These are phyloP conservation scores for Muschampia plurimacula DNA, from an alignment of 2,888 invertebrate species.

Conservation along the genomic window DNA sequence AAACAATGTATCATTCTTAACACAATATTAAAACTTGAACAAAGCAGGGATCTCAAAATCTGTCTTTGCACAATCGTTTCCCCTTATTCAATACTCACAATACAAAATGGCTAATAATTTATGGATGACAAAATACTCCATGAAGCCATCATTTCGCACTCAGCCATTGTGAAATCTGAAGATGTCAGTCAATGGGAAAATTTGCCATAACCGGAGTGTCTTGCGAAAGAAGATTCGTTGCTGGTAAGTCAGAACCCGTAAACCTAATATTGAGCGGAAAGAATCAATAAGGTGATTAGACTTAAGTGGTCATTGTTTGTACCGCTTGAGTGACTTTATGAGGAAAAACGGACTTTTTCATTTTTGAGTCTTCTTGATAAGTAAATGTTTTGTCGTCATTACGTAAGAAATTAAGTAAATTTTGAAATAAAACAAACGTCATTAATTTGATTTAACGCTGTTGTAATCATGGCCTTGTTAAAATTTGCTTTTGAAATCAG, in stretches of 20 bases:
- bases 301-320: constrained; percentile 4
- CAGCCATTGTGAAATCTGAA: constrained; percentile 27
- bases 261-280: constrained; percentile 27
- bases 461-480: too few relatives aligned
- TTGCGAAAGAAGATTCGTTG: constrained; percentile 37
- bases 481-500: background rate
- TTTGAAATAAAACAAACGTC: background rate
- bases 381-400: background rate
- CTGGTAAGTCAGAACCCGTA: constrained; percentile 21
- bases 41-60: background rate
- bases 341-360: background rate
- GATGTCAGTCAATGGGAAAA: constrained; percentile 43
- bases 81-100: constrained; percentile 36
- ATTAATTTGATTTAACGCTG: background rate
- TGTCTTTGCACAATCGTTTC: constrained; percentile 26
- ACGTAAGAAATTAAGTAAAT: background rate
- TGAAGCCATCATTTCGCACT: constrained; percentile 35
- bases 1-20: too few relatives aligned
- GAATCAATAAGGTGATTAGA: constrained; percentile 36
- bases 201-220: constrained; percentile 40
- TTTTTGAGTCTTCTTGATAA: constrained; percentile 1
- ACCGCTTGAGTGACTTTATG: constrained; percentile 5
- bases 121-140: constrained; percentile 36
- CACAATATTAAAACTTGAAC: background rate
- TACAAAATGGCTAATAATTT: constrained; percentile 32